Base-by-base conservation (phyloP, 2,888 invertebrate species). In the Xestia c-nigrum region DNA sequence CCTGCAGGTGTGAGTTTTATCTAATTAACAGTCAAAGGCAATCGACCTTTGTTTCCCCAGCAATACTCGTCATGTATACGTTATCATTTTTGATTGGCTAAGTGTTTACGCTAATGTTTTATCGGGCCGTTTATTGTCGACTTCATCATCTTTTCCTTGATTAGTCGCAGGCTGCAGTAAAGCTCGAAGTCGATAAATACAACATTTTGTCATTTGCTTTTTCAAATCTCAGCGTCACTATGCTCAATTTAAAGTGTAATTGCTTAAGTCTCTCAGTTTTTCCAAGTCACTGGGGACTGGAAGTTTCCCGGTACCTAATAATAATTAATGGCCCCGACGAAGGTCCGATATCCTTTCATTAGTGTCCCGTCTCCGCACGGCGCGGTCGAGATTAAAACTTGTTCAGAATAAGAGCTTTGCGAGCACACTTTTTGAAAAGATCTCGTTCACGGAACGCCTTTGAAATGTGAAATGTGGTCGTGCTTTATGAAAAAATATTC, bases 301-400 rank as follows among this genome's bases (percentile, higher is more conserved):
- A 94, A 95, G 93, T 95, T 88, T 94, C 90, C 90, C 92, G 91
- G 90, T 91, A 92, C 93, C 94, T 96, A 96, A 96, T 96, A 96
- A 96, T 96, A 96, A 96, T 96, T 95, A 96, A 96, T 96, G 96
- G 95, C 89, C 90, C 88, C 92, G 93, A 93, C 92, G 94, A 94
- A 96, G 95, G 94, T 93, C 95, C 95, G 96, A 96, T 96, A 96
- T 96, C 96, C 96, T 96, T 96, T 96, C 96, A 96, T 96, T 96
- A 96, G 94, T 90, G 94, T 92, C 91, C 94, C 92, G 93, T 90
- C 93, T 90, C 90, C 88, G 91, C 89, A 88, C 91, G 90, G 91
- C 90, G 91, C 93, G 88, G 90, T 88, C 92, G 92, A 95, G 96
- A 96, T 96, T 96, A 96, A 96, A 96, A 96, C 96, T 96, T 96